phyloP scores from a whole-genome alignment of 2,797 vertebrate species.

The Notolepis coatsorum region DNA sequence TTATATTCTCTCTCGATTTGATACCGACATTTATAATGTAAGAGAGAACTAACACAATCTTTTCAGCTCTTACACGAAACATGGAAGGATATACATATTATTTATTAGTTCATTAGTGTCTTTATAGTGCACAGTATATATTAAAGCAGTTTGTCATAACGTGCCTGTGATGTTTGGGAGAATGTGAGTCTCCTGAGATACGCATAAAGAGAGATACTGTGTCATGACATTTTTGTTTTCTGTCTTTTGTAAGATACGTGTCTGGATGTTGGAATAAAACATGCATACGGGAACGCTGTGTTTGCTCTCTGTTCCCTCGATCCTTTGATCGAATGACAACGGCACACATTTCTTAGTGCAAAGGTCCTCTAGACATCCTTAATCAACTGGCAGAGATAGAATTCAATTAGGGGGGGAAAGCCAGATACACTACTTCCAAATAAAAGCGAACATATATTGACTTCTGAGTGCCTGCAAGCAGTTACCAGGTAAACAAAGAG shows the following conservation, averaged over 20 bases:
- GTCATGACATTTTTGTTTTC: constrained; percentile 12
- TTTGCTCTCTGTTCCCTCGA: too few species aligned
- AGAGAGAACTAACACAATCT: constrained; percentile 26
- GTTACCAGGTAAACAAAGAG: constrained; percentile 38
- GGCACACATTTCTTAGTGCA: neutral
- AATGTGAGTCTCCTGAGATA: constrained; percentile 26
- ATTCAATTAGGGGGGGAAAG: too few species aligned
- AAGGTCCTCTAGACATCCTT: too few species aligned
- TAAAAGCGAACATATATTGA: constrained; percentile 8
- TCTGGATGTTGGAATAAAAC: constrained; percentile 64
- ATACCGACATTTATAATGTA: constrained; percentile 25
- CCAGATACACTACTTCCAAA: neutral
- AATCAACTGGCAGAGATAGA: too few species aligned
- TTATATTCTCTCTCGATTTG: constrained; percentile 35
- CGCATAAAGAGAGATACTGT: constrained; percentile 10
- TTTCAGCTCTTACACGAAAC: constrained; percentile 30
- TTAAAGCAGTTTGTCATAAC: constrained; percentile 53
- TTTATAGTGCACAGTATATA: constrained; percentile 58
- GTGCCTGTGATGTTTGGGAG: constrained; percentile 39
- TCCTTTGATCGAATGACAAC: too few species aligned
- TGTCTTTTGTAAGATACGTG: constrained; percentile 34
- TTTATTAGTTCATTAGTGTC: constrained; percentile 50
- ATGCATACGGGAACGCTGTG: constrained; percentile 6
- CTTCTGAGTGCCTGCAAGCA: constrained; percentile 18
- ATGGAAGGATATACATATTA: constrained; percentile 30